Percentiles rank a stretch among this genome's conserved stretches.
Conservation (phyloP, 53 echinoderm and acorn worm genomes). For the Temnopleurus reevesii region DNA sequence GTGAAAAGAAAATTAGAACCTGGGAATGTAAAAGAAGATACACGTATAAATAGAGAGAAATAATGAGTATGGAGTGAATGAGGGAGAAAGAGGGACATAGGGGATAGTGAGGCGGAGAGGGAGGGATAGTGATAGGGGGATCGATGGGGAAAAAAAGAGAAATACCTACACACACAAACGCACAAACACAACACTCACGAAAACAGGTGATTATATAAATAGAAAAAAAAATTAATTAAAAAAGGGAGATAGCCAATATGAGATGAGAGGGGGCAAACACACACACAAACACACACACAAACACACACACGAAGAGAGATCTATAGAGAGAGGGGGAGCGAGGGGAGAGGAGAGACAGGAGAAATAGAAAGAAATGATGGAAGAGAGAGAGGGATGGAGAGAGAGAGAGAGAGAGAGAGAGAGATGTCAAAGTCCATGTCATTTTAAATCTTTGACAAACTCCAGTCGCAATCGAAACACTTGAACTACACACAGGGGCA, state of each 20-base stretch:
- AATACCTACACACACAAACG: too few species aligned
- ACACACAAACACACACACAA: neutral
- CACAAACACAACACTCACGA: too few species aligned
- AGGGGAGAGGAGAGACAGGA: neutral
- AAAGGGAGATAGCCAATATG: neutral
- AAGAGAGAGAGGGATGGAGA: too few species aligned
- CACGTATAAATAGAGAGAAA: too few species aligned
- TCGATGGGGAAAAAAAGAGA: neutral
- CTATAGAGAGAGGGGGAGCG: neutral
- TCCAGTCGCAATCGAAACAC: neutral
- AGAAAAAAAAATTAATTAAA: neutral
- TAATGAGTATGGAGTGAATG: neutral
- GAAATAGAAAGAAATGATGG: neutral
- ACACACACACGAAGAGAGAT: neutral
- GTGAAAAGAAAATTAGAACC: neutral
- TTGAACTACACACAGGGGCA: too few species aligned
- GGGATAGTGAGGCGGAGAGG: neutral
- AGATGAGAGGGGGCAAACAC: neutral
- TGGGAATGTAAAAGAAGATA: too few species aligned
- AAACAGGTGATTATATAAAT: neutral
- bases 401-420: neutral
- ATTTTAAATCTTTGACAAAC: neutral
- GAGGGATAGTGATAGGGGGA: neutral
- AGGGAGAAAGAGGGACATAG: neutral
- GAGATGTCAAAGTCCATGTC: conserved; percentile 6